Evolutionary conservation across 2,888 invertebrate genomes (phyloP).

Genomic region (Pristionchus fissidentatus): DNA sequence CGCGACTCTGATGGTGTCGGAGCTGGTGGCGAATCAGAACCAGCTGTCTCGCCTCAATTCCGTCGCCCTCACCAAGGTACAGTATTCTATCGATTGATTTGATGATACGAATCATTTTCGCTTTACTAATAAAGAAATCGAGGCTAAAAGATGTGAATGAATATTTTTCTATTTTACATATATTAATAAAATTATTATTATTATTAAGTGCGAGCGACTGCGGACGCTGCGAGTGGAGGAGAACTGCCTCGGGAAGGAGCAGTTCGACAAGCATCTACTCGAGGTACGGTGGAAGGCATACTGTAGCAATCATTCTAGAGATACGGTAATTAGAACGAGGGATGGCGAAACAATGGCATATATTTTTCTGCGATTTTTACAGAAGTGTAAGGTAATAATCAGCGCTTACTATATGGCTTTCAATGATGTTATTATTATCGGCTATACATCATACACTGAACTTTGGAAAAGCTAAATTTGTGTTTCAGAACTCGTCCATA

Average conservation of each 20-base stretch:
- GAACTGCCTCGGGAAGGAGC: conserved; percentile 85
- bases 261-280: conserved; percentile 32
- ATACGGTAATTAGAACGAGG: too few species aligned
- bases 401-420: too few species aligned
- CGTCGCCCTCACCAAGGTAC: neutral
- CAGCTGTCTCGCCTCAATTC: conserved; percentile 81
- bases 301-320: too few species aligned
- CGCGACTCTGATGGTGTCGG: conserved; percentile 85
- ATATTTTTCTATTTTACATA: neutral
- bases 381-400: too few species aligned
- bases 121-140: too few species aligned
- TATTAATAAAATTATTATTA: neutral
- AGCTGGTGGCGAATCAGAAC: conserved; percentile 95
- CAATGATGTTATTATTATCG: too few species aligned
- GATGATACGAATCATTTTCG: too few species aligned
- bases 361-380: too few species aligned
- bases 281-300: conserved; percentile 13
- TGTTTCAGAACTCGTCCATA: conserved; percentile 89
- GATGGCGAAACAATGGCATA: too few species aligned
- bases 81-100: too few species aligned
- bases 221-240: conserved; percentile 94
- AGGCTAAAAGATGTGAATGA: neutral
- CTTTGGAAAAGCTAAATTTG: neutral
- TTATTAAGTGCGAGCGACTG: conserved; percentile 84
- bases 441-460: neutral